Evolutionary conservation across 2,888 invertebrate species (phyloP).

Genomic region (Melitaea athalia): DNA sequence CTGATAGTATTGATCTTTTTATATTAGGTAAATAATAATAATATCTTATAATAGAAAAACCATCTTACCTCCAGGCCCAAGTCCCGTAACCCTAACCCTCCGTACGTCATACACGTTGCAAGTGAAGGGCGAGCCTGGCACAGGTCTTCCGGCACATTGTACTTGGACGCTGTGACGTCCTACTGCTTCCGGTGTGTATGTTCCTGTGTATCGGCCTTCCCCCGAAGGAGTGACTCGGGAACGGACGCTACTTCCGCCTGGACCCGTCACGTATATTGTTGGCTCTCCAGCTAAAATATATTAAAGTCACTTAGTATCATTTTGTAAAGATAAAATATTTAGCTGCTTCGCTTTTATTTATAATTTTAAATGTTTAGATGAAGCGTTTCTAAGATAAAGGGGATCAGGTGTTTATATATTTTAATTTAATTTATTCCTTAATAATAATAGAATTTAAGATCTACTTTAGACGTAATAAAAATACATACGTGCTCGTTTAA

Average conservation of each 20-base stretch:
- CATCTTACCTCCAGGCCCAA: constrained; percentile 75
- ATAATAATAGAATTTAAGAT: too few species aligned
- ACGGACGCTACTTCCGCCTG: constrained; percentile 90
- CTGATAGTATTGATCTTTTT: too few species aligned
- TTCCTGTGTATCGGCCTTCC: constrained; percentile 87
- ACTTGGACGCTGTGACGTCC: constrained; percentile 93
- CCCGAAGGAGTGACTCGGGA: constrained; percentile 85
- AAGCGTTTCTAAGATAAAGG: too few species aligned
- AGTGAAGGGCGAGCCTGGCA: constrained; percentile 95
- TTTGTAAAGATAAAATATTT: too few species aligned
- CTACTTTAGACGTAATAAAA: too few species aligned
- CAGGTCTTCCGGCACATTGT: constrained; percentile 90
- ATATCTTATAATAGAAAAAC: neutral
- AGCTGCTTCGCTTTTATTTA: too few species aligned
- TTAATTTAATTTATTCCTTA: too few species aligned
- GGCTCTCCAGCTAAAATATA: constrained; percentile 81
- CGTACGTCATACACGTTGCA: constrained; percentile 97
- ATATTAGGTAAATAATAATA: too few species aligned
- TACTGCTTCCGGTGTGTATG: constrained; percentile 92
- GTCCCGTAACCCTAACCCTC: constrained; percentile 87
- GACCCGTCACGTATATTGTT: constrained; percentile 89
- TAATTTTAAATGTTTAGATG: too few species aligned
- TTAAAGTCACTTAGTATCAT: too few species aligned
- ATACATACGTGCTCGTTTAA: too few species aligned
- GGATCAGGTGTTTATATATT: too few species aligned